Evolutionary conservation across 2,797 vertebrate species (phyloP), one percentile per base, ranked within the genome.

Genomic region (Melanotaenia parkinsoni): DNA sequence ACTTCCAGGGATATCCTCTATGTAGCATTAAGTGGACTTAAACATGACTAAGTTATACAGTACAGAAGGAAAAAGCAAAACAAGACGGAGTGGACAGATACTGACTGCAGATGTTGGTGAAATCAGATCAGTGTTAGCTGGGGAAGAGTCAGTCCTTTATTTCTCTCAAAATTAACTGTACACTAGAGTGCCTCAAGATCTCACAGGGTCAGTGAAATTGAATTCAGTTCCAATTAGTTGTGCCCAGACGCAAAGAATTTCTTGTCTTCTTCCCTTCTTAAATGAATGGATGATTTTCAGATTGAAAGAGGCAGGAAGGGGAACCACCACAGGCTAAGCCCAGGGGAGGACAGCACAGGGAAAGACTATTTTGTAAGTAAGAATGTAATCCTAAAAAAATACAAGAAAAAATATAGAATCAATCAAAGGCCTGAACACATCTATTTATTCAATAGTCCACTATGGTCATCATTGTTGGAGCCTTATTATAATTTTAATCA

Each of bases 191-290:
- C 30, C 64, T 58, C 40, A 32, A 50, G 76, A 80, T 75, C 33
- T 65, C 0, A 1, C 37, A 64, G 76, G 70, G 82, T 77, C 77
- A 80, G 50, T 70, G 38, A 67, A 72, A 79, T 33, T 28, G 11
- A 77, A 73, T 56, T 65, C 20, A 50, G 10, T 78, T 79, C 58
- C 0, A 20, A 71, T 81, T 77, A 58, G 67, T 75, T 47, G 12
- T 75, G 63, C 71, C 58, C 18, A 64, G 26, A 75, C 70, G 77
- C 18, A 0, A 63, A 67, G 50, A 37, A 63, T 16, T 13, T 67
- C 0, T 56, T 12, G 13, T 32, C 40, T 37, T 26, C 24, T 37
- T 77, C 13, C 61, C 61, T 6, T 22, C 20, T 50, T 58, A 72
- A 54, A 54, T 54, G 53, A 72, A 81, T 24, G 5, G 16, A 5